Evolutionary conservation across 2,888 invertebrate species (phyloP).

Genomic region (Emmelina monodactyla): DNA sequence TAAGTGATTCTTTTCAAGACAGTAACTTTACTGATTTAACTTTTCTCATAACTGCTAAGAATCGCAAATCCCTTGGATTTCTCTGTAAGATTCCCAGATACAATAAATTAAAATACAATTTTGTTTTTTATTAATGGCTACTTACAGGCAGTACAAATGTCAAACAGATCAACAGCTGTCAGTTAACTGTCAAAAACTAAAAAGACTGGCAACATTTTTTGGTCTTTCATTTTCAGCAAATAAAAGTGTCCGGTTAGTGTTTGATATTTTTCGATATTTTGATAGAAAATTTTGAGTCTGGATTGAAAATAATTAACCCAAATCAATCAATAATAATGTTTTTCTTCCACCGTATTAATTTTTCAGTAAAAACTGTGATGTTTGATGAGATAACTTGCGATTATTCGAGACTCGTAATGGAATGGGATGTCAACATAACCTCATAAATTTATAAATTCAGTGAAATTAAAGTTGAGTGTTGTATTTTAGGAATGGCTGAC

Average conservation of each 20-base stretch:
- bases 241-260: slow-evolving; percentile 53
- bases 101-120: too few relatives aligned
- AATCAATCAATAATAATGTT: slow-evolving; percentile 6
- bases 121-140: too few relatives aligned
- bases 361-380: slow-evolving; percentile 19
- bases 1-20: too few relatives aligned
- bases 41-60: too few relatives aligned
- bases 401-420: too few relatives aligned
- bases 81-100: too few relatives aligned
- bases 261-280: slow-evolving; percentile 19
- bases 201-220: slow-evolving; percentile 34
- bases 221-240: slow-evolving; percentile 47
- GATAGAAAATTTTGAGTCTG: slow-evolving; percentile 3
- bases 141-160: too few relatives aligned
- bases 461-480: slow-evolving; percentile 19
- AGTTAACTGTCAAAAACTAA: too few relatives aligned
- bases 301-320: background rate
- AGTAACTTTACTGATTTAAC: too few relatives aligned
- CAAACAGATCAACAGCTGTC: too few relatives aligned
- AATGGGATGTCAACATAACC: slow-evolving; percentile 61
- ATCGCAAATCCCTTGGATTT: too few relatives aligned
- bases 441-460: slow-evolving; percentile 19
- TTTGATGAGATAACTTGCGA: slow-evolving; percentile 33
- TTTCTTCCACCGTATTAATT: background rate
- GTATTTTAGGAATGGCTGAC: slow-evolving; percentile 70